Percentiles rank a stretch among this genome's conserved stretches.
Conservation (phyloP, 2,888 invertebrate genomes). For the Patella ulyssiponensis region DNA sequence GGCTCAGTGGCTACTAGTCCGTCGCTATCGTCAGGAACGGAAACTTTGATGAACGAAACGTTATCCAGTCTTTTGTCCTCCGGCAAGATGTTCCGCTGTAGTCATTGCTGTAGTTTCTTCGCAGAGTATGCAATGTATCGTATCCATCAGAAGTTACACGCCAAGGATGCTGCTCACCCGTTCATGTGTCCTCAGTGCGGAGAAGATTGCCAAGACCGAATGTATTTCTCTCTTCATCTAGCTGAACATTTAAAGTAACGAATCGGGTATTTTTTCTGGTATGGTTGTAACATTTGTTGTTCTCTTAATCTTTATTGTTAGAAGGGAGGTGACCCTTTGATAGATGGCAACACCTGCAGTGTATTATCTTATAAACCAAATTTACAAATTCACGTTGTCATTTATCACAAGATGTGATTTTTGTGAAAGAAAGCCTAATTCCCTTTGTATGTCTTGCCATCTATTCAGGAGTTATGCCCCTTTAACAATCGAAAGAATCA, state of each 20-base stretch:
- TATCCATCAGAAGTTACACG: conserved; percentile 60
- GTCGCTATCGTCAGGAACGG: conserved; percentile 20
- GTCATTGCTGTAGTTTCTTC: conserved; percentile 63
- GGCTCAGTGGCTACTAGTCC: conserved; percentile 43
- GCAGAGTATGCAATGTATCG: conserved; percentile 64
- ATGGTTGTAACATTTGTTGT: background rate
- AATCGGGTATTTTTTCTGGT: background rate
- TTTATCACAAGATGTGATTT: too few species aligned
- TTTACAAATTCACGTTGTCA: too few species aligned
- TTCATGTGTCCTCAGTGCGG: conserved; percentile 60
- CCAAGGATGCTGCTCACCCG: conserved; percentile 47
- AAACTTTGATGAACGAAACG: conserved; percentile 42
- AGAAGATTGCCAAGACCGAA: conserved; percentile 62
- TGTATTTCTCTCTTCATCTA: conserved; percentile 62
- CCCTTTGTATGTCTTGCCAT: too few species aligned
- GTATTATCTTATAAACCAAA: too few species aligned
- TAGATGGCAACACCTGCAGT: too few species aligned
- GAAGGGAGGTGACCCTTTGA: too few species aligned
- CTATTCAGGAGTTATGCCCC: too few species aligned
- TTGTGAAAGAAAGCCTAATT: too few species aligned
- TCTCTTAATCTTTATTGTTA: too few species aligned
- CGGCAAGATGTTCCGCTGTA: conserved; percentile 60
- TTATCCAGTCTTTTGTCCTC: conserved; percentile 55
- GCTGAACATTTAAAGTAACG: conserved; percentile 59
- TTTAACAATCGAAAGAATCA: too few species aligned